Evolutionary conservation across 2,113 vertebrate species (phyloP), one percentile per base, ranked within the genome.

Genomic region (Orcinus orca): DNA sequence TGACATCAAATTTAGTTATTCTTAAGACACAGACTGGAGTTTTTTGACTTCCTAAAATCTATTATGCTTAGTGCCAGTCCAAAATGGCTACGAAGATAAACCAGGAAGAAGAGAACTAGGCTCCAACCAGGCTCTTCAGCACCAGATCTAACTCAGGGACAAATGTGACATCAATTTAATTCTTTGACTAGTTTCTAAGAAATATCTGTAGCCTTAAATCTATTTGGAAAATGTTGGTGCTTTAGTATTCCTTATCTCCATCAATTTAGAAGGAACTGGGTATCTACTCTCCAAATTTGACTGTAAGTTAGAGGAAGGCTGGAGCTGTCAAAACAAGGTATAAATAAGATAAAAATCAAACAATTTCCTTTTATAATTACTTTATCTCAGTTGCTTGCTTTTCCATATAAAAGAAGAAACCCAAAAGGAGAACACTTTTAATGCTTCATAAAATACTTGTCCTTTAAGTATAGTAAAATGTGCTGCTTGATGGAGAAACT

Each of bases 261-360:
- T 73, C 82, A 92, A 93, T 82, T 94, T 55, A 85, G 70, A 94
- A 88, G 53, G 10, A 97, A 92, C n/a, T n/a, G 68, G 36, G 50
- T n/a, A 93, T 70, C 11, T 62, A 93, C 14, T 88, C 96, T 92
- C 58, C 47, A 95, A 95, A 82, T 6, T 63, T 93, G 44, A 77
- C n/a, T 96, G 63, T 70, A 90, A 95, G 76, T 70, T 93, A 91
- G 50, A 97, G 29, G 29, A 94, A 95, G 82, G 53, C 12, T 84
- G 31, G 23, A 76, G 13, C n/a, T 91, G 31, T 91, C 82, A 93
- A 94, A 94, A 96, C 58, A 90, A 25, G 38, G 12, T 95, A 62
- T 70, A 95, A 93, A 21, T 65, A 79, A 65, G 87, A 95, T 12
- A 76, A 26, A 90, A 96, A 96, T 89, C 53, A 91, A 92, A 90